A percentile compares a stretch with the other conserved stretches of the same genome.
These are phyloP conservation scores for Tor tambroides DNA, from an alignment of 2,113 vertebrate genomes.

Conservation along the genomic window DNA sequence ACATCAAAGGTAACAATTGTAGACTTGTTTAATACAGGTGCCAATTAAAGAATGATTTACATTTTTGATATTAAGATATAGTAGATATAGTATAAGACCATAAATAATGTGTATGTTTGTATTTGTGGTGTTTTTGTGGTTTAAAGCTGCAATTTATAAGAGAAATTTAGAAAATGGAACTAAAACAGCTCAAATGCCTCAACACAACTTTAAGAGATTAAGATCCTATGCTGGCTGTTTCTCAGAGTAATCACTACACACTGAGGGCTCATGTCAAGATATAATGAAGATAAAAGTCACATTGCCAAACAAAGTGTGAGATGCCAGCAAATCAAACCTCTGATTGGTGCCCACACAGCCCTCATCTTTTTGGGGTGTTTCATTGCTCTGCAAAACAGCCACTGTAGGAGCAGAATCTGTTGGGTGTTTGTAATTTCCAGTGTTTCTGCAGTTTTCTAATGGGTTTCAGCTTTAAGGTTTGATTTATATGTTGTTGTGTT, in stretches of 20 bases:
- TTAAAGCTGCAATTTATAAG: constrained; percentile 31
- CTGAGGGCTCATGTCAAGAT: too few species aligned
- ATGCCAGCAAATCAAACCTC: too few species aligned
- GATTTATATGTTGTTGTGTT: constrained; percentile 24
- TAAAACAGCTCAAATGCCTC: background rate
- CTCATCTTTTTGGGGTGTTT: too few species aligned
- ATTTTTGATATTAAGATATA: background rate
- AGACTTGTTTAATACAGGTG: background rate
- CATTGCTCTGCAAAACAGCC: too few species aligned
- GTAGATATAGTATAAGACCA: background rate
- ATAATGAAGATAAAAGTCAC: too few species aligned
- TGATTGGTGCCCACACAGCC: too few species aligned
- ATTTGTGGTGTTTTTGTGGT: constrained; percentile 22
- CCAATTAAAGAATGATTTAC: background rate
- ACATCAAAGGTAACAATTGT: constrained; percentile 79
- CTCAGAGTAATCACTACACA: background rate
- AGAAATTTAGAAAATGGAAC: background rate
- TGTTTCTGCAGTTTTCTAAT: background rate
- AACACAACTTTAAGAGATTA: too few species aligned
- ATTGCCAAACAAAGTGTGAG: too few species aligned
- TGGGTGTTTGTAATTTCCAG: background rate
- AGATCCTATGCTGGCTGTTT: too few species aligned
- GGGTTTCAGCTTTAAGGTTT: constrained; percentile 32
- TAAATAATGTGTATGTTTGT: background rate
- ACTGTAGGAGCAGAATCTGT: too few species aligned